A percentile compares a stretch with the other conserved stretches of the same genome.
These are phyloP conservation scores for Diplolepis rosae DNA, from an alignment of 2,888 invertebrate genomes.

Conservation along the genomic window DNA sequence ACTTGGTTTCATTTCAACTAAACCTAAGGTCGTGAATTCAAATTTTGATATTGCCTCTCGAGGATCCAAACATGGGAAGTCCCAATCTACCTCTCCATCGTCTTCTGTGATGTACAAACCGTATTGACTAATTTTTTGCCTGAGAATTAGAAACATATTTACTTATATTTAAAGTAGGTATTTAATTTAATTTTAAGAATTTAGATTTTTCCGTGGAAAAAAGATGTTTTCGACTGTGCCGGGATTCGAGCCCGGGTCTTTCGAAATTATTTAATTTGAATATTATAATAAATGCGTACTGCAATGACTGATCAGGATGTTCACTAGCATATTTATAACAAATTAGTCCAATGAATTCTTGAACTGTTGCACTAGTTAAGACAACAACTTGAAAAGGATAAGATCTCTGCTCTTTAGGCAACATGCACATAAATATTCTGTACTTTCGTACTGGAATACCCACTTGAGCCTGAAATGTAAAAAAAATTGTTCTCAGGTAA, in stretches of 20 bases:
- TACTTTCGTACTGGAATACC: constrained; percentile 88
- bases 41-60: constrained; percentile 94
- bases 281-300: constrained; percentile 58
- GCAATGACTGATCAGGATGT: constrained; percentile 71
- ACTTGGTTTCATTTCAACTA: constrained; percentile 83
- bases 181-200: too few species aligned
- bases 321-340: constrained; percentile 84
- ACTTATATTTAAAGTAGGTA: too few species aligned
- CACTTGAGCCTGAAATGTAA: constrained; percentile 78
- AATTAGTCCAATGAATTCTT: constrained; percentile 93
- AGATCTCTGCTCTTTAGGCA: constrained; percentile 85
- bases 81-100: constrained; percentile 94
- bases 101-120: constrained; percentile 96
- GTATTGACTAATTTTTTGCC: constrained; percentile 80
- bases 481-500: constrained; percentile 28
- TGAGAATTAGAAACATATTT: constrained; percentile 57
- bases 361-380: constrained; percentile 88
- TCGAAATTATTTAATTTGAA: constrained; percentile 3
- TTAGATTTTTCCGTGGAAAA: too few species aligned
- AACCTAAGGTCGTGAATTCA: constrained; percentile 90
- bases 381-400: constrained; percentile 90
- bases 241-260: too few species aligned
- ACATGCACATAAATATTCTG: constrained; percentile 92
- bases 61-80: constrained; percentile 92
- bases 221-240: too few species aligned